A percentile compares a stretch with the other conserved stretches of the same genome.
Conservation (phyloP, 1,140 invertebrate species). For the Aplysia californica region DNA sequence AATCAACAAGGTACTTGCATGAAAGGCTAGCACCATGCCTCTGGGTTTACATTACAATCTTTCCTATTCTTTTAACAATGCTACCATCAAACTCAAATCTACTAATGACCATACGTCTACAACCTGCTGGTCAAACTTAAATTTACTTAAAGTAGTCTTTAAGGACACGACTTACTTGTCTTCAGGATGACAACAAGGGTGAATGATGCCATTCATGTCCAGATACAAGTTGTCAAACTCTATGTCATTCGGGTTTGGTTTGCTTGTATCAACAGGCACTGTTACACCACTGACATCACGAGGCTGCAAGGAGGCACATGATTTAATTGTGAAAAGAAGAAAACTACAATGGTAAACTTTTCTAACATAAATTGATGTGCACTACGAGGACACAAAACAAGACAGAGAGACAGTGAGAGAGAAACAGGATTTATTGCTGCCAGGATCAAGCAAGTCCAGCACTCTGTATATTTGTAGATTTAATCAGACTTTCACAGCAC, state of each 20-base stretch:
- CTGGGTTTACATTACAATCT: too few species aligned
- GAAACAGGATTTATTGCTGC: background rate
- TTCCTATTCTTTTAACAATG: too few species aligned
- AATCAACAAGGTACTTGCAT: too few species aligned
- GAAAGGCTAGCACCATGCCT: too few species aligned
- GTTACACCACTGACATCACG: conserved; percentile 70
- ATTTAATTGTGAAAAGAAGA: conserved; percentile 10
- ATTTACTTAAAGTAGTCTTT: too few species aligned
- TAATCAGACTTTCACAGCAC: background rate
- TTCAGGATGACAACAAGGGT: conserved; percentile 99
- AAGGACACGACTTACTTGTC: conserved; percentile 83
- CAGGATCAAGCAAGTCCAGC: background rate
- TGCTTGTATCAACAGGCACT: conserved; percentile 82
- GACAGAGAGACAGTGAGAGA: background rate
- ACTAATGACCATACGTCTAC: too few species aligned
- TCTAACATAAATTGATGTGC: background rate
- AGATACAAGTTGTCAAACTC: conserved; percentile 98
- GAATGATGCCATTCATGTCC: conserved; percentile 99
- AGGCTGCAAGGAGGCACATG: too few species aligned
- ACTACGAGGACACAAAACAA: background rate
- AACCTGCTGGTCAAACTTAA: too few species aligned
- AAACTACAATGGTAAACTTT: background rate
- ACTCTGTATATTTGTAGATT: background rate
- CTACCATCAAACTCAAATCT: too few species aligned
- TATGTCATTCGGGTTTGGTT: conserved; percentile 92